A percentile compares a stretch with the other conserved stretches of the same genome.
Conservation (phyloP, 1,140 invertebrate species). For the Philaenus spumarius region DNA sequence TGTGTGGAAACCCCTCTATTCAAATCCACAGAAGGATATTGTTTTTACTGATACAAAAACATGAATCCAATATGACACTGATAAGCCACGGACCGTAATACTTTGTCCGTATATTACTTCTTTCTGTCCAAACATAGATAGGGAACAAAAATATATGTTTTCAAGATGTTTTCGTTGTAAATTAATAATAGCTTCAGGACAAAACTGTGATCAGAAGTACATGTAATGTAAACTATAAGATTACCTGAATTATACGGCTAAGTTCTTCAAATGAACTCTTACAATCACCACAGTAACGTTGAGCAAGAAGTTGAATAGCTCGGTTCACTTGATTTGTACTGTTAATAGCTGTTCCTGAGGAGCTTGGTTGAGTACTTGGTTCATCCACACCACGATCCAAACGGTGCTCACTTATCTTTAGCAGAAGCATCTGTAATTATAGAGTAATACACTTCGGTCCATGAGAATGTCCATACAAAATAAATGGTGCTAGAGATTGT, state of each 20-base stretch:
- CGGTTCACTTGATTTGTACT: slow-evolving; percentile 51
- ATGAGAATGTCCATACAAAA: background rate
- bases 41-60: no score
- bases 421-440: slow-evolving; percentile 51
- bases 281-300: slow-evolving; percentile 92
- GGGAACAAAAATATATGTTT: no score
- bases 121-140: no score
- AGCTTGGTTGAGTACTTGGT: slow-evolving; percentile 9
- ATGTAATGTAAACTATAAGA: no score
- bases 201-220: no score
- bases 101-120: no score
- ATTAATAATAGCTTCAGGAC: no score
- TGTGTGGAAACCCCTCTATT: no score
- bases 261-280: slow-evolving; percentile 93
- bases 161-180: no score
- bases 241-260: slow-evolving; percentile 78
- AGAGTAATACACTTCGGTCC: background rate
- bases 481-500: background rate
- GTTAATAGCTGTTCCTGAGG: slow-evolving; percentile 9
- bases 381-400: slow-evolving; percentile 44
- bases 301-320: slow-evolving; percentile 79
- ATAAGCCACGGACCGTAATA: no score
- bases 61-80: no score
- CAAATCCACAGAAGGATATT: no score
- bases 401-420: slow-evolving; percentile 70